Evolutionary conservation across 2,888 invertebrate species (phyloP).

Genomic region (Cantharis flavilabris): DNA sequence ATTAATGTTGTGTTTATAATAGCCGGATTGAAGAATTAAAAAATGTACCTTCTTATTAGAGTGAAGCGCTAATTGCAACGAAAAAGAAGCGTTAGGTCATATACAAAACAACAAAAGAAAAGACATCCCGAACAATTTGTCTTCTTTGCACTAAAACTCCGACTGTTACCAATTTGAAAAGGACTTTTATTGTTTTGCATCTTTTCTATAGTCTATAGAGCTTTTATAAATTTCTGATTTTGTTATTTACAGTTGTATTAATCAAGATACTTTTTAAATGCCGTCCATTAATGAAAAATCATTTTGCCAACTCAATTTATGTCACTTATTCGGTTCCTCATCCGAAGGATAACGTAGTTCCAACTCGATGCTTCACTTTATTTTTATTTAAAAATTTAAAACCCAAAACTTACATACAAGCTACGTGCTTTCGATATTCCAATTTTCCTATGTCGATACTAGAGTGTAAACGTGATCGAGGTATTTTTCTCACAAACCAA

Average conservation of each 20-base stretch:
- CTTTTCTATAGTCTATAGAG: constrained; percentile 32
- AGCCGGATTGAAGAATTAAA: constrained; percentile 55
- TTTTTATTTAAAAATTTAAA: background rate
- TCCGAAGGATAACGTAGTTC: background rate
- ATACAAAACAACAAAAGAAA: constrained; percentile 47
- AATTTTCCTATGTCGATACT: background rate
- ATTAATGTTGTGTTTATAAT: constrained; percentile 59
- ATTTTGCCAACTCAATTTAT: background rate
- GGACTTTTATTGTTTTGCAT: constrained; percentile 53
- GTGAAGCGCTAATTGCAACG: constrained; percentile 49
- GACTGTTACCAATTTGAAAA: constrained; percentile 51
- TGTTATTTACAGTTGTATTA: background rate
- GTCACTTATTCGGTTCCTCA: background rate
- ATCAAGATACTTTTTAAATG: background rate
- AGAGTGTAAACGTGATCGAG: background rate
- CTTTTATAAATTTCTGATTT: background rate
- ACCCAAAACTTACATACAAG: background rate
- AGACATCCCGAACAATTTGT: constrained; percentile 47
- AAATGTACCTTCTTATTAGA: constrained; percentile 53
- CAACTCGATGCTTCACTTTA: background rate
- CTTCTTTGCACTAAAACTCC: constrained; percentile 42
- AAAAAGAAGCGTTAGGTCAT: constrained; percentile 41
- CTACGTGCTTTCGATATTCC: background rate
- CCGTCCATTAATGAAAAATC: background rate
- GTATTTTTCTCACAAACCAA: background rate